Percentiles rank a stretch among this genome's conserved stretches.
Evolutionary conservation across 2,113 vertebrate species (phyloP).

Genomic region (Monopterus albus): DNA sequence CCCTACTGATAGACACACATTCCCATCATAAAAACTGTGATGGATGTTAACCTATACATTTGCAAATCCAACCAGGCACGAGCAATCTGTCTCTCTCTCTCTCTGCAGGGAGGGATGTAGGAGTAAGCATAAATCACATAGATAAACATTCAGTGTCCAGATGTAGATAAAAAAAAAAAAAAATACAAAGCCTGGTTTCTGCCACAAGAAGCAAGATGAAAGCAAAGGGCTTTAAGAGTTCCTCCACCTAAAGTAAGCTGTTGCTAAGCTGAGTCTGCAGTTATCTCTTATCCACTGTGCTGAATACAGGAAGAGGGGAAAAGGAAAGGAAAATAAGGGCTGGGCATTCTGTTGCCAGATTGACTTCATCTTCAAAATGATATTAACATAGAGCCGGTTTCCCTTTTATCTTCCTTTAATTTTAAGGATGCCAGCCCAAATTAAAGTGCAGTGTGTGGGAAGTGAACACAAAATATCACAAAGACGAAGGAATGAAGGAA

Average conservation of each 20-base stretch:
- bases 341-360: slow-evolving; percentile 71
- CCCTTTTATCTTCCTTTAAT: slow-evolving; percentile 77
- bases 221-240: slow-evolving; percentile 51
- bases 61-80: slow-evolving; percentile 11
- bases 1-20: slow-evolving; percentile 3
- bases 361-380: slow-evolving; percentile 82
- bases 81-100: neutral
- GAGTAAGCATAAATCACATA: slow-evolving; percentile 37
- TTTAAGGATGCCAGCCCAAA: slow-evolving; percentile 74
- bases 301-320: slow-evolving; percentile 66
- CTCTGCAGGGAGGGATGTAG: slow-evolving; percentile 19
- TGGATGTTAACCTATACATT: slow-evolving; percentile 13
- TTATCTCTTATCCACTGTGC: slow-evolving; percentile 60
- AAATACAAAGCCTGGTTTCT: slow-evolving; percentile 57
- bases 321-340: slow-evolving; percentile 64
- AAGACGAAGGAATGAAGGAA: slow-evolving; percentile 25
- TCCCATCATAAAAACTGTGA: neutral
- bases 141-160: slow-evolving; percentile 63
- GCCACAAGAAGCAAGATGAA: slow-evolving; percentile 59
- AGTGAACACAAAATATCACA: slow-evolving; percentile 67
- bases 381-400: slow-evolving; percentile 74
- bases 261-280: slow-evolving; percentile 76
- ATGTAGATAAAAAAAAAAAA: slow-evolving; percentile 56
- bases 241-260: slow-evolving; percentile 57
- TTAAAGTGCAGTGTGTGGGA: slow-evolving; percentile 64